Evolutionary conservation across 1,140 invertebrate species (phyloP).

Genomic region (Drosophila orena): DNA sequence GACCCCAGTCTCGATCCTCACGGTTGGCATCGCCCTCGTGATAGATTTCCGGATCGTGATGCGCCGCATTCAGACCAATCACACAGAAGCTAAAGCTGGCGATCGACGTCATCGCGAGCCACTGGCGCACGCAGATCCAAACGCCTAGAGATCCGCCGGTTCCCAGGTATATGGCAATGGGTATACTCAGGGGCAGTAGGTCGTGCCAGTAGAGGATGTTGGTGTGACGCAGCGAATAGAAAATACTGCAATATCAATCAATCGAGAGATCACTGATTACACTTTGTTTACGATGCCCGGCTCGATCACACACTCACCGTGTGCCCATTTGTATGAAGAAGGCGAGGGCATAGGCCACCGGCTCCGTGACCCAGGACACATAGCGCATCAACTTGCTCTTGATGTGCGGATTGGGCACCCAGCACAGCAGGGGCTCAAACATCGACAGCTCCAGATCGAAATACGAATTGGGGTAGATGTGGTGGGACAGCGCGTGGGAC

Average conservation of each 20-base stretch:
- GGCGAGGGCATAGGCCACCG: slow-evolving; percentile 86
- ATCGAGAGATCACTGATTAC: slow-evolving; percentile 33
- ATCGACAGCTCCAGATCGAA: slow-evolving; percentile 91
- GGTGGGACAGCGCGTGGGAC: slow-evolving; percentile 91
- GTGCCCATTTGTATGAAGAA: slow-evolving; percentile 73
- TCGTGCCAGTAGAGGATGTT: slow-evolving; percentile 83
- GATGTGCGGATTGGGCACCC: slow-evolving; percentile 87
- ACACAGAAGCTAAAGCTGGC: slow-evolving; percentile 88
- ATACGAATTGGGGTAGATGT: slow-evolving; percentile 92
- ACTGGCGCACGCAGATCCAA: slow-evolving; percentile 85
- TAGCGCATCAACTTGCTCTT: slow-evolving; percentile 84
- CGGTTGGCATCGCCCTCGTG: slow-evolving; percentile 92
- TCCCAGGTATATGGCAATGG: slow-evolving; percentile 85
- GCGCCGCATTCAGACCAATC: slow-evolving; percentile 91
- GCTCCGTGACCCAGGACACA: slow-evolving; percentile 85
- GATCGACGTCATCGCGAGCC: slow-evolving; percentile 87
- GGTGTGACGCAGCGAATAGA: slow-evolving; percentile 65
- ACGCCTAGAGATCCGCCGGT: slow-evolving; percentile 57
- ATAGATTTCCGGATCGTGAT: slow-evolving; percentile 93
- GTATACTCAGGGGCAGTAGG: slow-evolving; percentile 86
- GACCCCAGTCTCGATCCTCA: slow-evolving; percentile 90
- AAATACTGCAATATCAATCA: slow-evolving; percentile 58
- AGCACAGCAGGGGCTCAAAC: slow-evolving; percentile 90
- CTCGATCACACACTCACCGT: slow-evolving; percentile 60
- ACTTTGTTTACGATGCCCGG: not conserved